phyloP scores from a whole-genome alignment of 2,113 vertebrate genomes.

The Engraulis encrasicolus region DNA sequence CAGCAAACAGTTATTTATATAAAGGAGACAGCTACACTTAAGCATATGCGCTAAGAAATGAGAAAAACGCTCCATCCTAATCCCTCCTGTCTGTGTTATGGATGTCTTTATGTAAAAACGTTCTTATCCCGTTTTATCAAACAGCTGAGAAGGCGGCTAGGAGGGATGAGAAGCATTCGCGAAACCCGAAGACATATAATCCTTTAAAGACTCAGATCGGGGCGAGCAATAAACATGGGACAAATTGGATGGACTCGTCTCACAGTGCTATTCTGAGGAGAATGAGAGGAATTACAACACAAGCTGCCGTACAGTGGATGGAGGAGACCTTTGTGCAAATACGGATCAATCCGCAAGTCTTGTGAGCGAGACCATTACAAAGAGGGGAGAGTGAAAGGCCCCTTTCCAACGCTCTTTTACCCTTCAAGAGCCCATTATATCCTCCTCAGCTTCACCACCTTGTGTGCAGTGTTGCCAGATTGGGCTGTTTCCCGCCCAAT shows the following conservation, averaged over 20 bases:
- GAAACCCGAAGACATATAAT: not conserved
- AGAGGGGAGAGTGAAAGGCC: not conserved
- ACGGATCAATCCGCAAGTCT: not conserved
- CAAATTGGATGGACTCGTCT: constrained; percentile 16
- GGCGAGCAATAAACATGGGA: not conserved
- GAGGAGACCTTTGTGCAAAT: constrained; percentile 18
- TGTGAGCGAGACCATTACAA: not conserved
- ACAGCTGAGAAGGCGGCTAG: not conserved
- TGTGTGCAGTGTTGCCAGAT: too few relatives aligned
- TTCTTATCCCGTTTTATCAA: not conserved
- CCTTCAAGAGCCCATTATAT: not conserved
- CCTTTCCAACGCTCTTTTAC: not conserved
- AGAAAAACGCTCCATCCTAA: not conserved
- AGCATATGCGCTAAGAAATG: not conserved
- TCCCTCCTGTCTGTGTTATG: not conserved
- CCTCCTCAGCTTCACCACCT: not conserved
- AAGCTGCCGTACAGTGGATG: not conserved
- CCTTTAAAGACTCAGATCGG: not conserved
- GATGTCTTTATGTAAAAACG: constrained; percentile 2
- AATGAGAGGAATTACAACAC: not conserved
- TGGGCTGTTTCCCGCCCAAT: too few relatives aligned
- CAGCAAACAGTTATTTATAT: not conserved
- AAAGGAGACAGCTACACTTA: constrained; percentile 1
- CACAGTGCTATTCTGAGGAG: constrained; percentile 2
- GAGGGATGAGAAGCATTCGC: not conserved